Evolutionary conservation across 2,113 vertebrate species (phyloP).

Genomic region (Malaclemys terrapin): DNA sequence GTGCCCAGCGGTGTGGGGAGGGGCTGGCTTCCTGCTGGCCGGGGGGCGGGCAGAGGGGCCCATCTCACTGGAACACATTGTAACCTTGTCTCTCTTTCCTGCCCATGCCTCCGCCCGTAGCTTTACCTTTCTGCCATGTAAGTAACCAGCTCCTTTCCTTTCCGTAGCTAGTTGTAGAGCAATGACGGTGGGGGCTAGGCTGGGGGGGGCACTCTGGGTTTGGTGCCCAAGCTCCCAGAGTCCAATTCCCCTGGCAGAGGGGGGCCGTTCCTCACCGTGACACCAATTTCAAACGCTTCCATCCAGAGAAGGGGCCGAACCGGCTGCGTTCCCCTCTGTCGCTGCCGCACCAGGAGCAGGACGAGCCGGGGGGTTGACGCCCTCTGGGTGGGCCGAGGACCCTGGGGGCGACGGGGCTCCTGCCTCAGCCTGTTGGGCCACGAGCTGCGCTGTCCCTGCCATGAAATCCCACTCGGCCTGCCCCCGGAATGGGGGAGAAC

Average conservation of each 20-base stretch:
- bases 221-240: too few species aligned
- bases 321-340: too few species aligned
- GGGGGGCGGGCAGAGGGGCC: not conserved
- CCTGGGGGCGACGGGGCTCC: not conserved
- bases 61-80: not conserved
- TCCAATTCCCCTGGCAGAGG: too few species aligned
- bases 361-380: too few species aligned
- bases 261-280: too few species aligned
- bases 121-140: slow-evolving; percentile 97
- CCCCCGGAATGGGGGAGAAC: too few species aligned
- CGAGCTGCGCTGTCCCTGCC: not conserved
- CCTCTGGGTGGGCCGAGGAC: not conserved
- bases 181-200: not conserved
- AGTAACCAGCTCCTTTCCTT: slow-evolving; percentile 79
- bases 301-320: too few species aligned
- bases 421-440: not conserved
- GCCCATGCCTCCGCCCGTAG: slow-evolving; percentile 85
- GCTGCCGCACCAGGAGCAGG: too few species aligned
- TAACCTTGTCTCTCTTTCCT: slow-evolving; percentile 82
- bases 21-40: not conserved
- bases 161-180: not conserved
- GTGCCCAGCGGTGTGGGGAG: too few species aligned
- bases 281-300: not conserved
- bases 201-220: not conserved
- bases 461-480: too few species aligned